Evolutionary conservation across 2,888 invertebrate species (phyloP), one percentile per base, ranked within the genome.

Genomic region (Athalia cordata): DNA sequence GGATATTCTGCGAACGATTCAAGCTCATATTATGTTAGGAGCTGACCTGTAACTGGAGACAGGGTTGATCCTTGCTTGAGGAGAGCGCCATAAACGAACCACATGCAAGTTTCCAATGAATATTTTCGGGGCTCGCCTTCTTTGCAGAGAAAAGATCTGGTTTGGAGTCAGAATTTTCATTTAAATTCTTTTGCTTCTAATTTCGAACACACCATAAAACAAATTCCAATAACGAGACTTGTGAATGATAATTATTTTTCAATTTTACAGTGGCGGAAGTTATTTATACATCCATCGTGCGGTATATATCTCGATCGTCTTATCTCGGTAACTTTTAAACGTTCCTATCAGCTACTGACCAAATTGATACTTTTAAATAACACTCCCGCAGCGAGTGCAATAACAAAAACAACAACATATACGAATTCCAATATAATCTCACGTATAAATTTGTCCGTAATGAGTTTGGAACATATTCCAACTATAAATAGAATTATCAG

Each of bases 21-120:
- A 29, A 29, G 7, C 50, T 78, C 49, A 62, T 74, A 66, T 45
- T 47, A 64, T 3, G 43, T 62, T 62, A 3, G 59, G 57, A 49
- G 78, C 91, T 92, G 89, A 97, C 97, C 96, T 86, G 96, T 95
- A 79, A 93, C 92, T 0, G 97, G 97, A n/a, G 94, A 93, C 65
- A 96, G 91, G 9, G 94, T 95, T 43, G 96, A 95, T 72, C 97
- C 97, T 90, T 97, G 97, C 86, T 97, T 97, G 91, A 97, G 93
- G 55, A 97, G 92, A 0, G 96, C 96, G 13, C 96, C 96, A 86
- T 97, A 97, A 3, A 95, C 95, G 86, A 97, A 97, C 97, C 97
- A 97, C 81, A 95, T 92, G 86, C 96, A 96, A 4, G 95, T 93
- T 0, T 93, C 92, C 15, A 96, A 84, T 0, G 93, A 91, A 82